phyloP scores from a whole-genome alignment of 2,113 vertebrate genomes.

The Oncorhynchus masou region DNA sequence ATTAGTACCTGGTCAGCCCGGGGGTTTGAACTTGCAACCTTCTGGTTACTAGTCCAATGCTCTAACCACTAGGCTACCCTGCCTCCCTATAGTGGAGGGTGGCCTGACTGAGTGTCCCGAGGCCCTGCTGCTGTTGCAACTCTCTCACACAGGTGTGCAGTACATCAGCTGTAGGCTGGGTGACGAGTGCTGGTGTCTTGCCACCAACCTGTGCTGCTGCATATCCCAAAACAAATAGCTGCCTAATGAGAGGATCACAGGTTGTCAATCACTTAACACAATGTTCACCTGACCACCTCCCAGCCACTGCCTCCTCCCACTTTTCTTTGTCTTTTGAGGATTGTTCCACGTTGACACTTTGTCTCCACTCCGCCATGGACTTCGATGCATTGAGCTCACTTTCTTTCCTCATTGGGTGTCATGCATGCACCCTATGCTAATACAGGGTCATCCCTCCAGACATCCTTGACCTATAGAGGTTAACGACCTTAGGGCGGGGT shows the following conservation, averaged over 20 bases:
- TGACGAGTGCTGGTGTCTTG: too few relatives aligned
- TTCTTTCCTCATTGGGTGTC: conserved; percentile 2
- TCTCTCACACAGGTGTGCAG: conserved; percentile 57
- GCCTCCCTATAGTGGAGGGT: too few relatives aligned
- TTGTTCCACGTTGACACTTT: conserved; percentile 11
- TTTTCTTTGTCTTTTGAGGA: neutral
- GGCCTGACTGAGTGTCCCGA: too few relatives aligned
- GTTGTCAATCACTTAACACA: conserved; percentile 41
- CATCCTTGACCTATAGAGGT: neutral
- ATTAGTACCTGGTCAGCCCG: too few relatives aligned
- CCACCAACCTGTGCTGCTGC: conserved; percentile 30
- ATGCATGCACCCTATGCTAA: neutral
- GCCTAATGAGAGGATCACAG: conserved; percentile 64
- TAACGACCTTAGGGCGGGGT: neutral
- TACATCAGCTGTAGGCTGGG: too few relatives aligned
- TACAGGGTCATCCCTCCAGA: neutral
- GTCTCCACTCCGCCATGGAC: conserved; percentile 13
- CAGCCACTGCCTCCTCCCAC: neutral
- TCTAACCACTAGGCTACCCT: too few relatives aligned
- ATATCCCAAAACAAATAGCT: conserved; percentile 29
- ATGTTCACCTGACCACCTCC: conserved; percentile 10
- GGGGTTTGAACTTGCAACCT: too few relatives aligned
- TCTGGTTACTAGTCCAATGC: too few relatives aligned
- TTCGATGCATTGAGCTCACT: conserved; percentile 18
- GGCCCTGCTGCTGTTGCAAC: too few relatives aligned